Conservation (phyloP, 2,888 invertebrate genomes). For the Morpho helenor region DNA sequence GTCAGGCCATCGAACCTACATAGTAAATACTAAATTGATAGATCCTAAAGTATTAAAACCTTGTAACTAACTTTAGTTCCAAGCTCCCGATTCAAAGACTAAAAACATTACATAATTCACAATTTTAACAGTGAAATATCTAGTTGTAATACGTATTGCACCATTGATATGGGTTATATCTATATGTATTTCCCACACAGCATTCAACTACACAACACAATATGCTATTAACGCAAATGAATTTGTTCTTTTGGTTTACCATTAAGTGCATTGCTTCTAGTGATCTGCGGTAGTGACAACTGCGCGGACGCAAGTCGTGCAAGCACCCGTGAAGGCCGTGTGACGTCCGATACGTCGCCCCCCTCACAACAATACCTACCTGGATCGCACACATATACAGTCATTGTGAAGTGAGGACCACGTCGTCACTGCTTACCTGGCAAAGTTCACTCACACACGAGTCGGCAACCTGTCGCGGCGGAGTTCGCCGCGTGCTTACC, state of each 20-base stretch:
- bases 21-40: no score
- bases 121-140: no score
- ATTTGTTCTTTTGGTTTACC: neutral
- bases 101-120: no score
- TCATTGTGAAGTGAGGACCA: slow-evolving; percentile 23
- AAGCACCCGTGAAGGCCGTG: slow-evolving; percentile 66
- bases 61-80: no score
- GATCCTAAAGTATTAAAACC: no score
- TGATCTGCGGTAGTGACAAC: no score
- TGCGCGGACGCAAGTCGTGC: slow-evolving; percentile 37
- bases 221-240: neutral
- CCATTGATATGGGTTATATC: no score
- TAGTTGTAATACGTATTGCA: no score
- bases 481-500: slow-evolving; percentile 40
- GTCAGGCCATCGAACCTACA: no score
- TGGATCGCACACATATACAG: slow-evolving; percentile 30
- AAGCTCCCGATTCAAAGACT: no score
- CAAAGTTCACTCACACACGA: slow-evolving; percentile 61
- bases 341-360: slow-evolving; percentile 48
- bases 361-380: slow-evolving; percentile 34
- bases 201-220: neutral
- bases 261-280: no score
- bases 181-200: neutral
- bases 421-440: slow-evolving; percentile 42
- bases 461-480: slow-evolving; percentile 45